phyloP scores from a whole-genome alignment of 2,113 vertebrate genomes.

The Dasyurus viverrinus region DNA sequence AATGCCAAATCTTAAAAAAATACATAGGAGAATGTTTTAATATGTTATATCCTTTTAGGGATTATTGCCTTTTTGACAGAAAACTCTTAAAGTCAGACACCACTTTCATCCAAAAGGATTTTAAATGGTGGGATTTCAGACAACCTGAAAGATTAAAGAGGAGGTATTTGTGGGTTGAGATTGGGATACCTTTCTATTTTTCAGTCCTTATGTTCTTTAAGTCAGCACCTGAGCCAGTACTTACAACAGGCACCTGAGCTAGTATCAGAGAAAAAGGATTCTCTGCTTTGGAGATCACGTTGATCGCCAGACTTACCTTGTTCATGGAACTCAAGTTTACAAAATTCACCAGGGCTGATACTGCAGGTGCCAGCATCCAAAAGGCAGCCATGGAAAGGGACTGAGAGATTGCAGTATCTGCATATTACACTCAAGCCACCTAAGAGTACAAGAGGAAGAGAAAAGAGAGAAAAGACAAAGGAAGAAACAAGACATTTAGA shows the following conservation, averaged over 20 bases:
- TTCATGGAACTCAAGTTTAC: background rate
- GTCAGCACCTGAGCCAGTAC: background rate
- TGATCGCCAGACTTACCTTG: slow-evolving; percentile 60
- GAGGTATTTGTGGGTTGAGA: background rate
- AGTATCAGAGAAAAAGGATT: background rate
- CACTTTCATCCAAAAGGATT: background rate
- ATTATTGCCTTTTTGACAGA: background rate
- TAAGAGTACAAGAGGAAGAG: background rate
- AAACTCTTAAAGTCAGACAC: background rate
- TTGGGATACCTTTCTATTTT: background rate
- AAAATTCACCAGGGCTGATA: slow-evolving; percentile 60
- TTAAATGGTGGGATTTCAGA: background rate
- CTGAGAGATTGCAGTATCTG: slow-evolving; percentile 71
- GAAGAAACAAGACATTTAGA: background rate
- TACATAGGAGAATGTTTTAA: background rate
- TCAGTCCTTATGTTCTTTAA: background rate
- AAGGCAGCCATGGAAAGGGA: slow-evolving; percentile 77
- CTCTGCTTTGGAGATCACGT: background rate
- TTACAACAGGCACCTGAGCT: background rate
- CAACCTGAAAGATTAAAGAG: background rate
- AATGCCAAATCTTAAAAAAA: background rate
- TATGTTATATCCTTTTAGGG: background rate
- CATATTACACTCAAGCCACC: slow-evolving; percentile 44
- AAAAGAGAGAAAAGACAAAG: background rate
- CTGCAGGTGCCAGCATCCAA: slow-evolving; percentile 67